Conservation (phyloP, 2,888 invertebrate species). For the Merodon equestris region DNA sequence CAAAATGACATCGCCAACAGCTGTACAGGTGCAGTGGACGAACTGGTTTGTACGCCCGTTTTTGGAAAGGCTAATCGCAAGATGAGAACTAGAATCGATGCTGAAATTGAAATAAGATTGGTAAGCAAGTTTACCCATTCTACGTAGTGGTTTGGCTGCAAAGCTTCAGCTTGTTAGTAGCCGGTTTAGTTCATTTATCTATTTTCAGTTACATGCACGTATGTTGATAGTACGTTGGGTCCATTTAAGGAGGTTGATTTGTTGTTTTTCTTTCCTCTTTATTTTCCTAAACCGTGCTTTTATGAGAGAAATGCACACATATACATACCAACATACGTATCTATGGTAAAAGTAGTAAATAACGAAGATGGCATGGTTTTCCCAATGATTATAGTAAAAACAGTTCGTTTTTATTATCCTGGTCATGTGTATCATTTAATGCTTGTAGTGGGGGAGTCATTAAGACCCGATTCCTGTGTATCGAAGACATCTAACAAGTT, state of each 20-base stretch:
- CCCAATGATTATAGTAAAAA: conserved; percentile 34
- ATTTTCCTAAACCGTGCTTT: too few species aligned
- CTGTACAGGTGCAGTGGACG: conserved; percentile 81
- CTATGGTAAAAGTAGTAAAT: too few species aligned
- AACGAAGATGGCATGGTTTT: not conserved
- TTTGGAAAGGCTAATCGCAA: conserved; percentile 85
- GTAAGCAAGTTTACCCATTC: conserved; percentile 81
- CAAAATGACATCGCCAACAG: conserved; percentile 79
- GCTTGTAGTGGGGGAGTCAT: too few species aligned
- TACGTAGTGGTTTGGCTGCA: not conserved
- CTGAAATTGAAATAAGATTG: conserved; percentile 93
- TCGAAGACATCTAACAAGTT: too few species aligned
- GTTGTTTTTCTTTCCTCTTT: too few species aligned
- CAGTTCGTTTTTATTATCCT: conserved; percentile 57
- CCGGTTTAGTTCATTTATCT: too few species aligned
- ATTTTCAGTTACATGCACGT: conserved; percentile 19
- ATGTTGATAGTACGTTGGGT: too few species aligned
- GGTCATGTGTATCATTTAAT: conserved; percentile 33
- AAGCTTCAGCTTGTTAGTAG: not conserved
- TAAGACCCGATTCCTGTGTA: too few species aligned
- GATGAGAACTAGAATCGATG: conserved; percentile 85
- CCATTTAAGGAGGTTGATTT: too few species aligned
- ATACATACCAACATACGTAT: too few species aligned
- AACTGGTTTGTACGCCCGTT: conserved; percentile 89
- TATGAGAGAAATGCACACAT: too few species aligned